Base-by-base conservation (phyloP, 2,113 vertebrate species). In the Myodes glareolus region DNA sequence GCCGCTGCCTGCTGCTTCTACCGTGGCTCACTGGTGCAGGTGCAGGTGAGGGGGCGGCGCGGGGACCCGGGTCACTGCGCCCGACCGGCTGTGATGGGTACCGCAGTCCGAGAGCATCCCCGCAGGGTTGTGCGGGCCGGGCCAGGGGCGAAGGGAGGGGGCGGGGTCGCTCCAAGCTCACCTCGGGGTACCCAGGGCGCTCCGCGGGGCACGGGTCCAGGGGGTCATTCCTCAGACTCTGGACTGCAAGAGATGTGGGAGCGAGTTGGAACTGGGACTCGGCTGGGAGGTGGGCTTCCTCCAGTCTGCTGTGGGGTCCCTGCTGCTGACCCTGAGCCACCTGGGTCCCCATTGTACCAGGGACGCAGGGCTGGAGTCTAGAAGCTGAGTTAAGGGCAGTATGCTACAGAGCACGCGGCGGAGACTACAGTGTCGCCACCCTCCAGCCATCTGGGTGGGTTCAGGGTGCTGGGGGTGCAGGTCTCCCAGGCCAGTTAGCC, bases 1-100 rank as follows among this genome's bases (percentile, higher is more conserved):
- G 99, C 99, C 21, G 99, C 99, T 72, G 99, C 99, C 78, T 99
- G 99, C 99, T 99, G 99, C 98, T 99, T 99, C 99, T 99, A 99
- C 99, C 99, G 99, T 87, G 99, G 99, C 92, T 99, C 99, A 92
- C 99, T 99, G 98, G 99, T 99, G 99, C 99, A 99, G 98, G 99
- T 99, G 98, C 99, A 99, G 99, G 99, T 99, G 99, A 99, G 99
- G 98, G 98, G 96, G 91, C 73, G 80, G 86, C 78, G 63, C 82
- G 33, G 94, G 92, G 95, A 93, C 88, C 63, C 42, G 67, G 52
- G 85, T 92, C 72, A n/a, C 95, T 81, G 88, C 0, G 90, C n/a
- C 98, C 92, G 96, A 96, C 97, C 93, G 95, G 95, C 94, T 72
- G 95, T 88, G 95, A 75, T 94, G 90, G 3, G 96, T 61, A 75